phyloP scores from a whole-genome alignment of 2,113 vertebrate genomes.

The Limnothrissa miodon region DNA sequence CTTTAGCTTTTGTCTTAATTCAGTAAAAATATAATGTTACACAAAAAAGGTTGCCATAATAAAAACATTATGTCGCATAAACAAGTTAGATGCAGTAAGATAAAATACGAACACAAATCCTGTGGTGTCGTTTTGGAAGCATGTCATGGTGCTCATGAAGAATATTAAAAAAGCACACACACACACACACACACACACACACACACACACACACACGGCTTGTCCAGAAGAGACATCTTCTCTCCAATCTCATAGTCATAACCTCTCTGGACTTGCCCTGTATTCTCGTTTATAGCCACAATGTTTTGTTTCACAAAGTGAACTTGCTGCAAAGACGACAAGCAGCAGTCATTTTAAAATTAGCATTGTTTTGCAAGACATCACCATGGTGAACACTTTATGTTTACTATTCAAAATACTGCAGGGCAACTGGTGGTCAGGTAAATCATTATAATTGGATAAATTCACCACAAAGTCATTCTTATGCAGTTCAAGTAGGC shows the following conservation, averaged over 20 bases:
- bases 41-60: too few species aligned
- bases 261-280: background rate
- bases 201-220: background rate
- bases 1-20: background rate
- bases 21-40: background rate
- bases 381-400: background rate
- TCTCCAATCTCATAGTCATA: background rate
- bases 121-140: background rate
- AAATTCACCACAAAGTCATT: background rate
- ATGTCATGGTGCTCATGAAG: background rate
- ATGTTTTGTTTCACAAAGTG: background rate
- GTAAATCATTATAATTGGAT: background rate
- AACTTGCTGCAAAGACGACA: constrained; percentile 43
- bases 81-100: background rate
- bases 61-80: too few species aligned
- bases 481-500: background rate
- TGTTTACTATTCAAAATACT: background rate
- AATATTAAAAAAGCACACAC: background rate
- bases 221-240: background rate
- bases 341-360: background rate
- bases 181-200: too few species aligned
- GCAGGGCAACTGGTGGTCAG: background rate
- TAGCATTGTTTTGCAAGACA: background rate
- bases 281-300: background rate
- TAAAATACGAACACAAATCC: background rate